A percentile compares a stretch with the other conserved stretches of the same genome.
Evolutionary conservation across 2,888 invertebrate genomes (phyloP).

Genomic region (Oscheius sp.): DNA sequence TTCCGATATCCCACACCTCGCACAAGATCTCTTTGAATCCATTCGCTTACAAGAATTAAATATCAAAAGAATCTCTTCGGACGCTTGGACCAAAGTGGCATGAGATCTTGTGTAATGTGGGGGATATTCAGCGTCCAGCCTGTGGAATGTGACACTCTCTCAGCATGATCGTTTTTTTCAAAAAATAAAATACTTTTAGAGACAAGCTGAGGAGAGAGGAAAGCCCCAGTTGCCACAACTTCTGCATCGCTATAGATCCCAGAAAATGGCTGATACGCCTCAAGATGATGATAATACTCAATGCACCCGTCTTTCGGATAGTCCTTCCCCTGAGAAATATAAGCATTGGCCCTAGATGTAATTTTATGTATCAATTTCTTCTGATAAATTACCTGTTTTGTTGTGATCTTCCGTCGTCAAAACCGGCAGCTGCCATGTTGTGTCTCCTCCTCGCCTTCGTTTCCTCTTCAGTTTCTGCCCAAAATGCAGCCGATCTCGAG

Average conservation of each 20-base stretch:
- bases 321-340: slow-evolving; percentile 11
- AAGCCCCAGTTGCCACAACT: slow-evolving; percentile 21
- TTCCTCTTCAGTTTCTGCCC: neutral
- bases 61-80: too few relatives aligned
- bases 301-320: slow-evolving; percentile 17
- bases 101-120: too few relatives aligned
- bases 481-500: slow-evolving; percentile 58
- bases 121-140: too few relatives aligned
- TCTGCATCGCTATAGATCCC: neutral
- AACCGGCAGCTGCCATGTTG: slow-evolving; percentile 5
- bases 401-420: slow-evolving; percentile 15
- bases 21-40: too few relatives aligned
- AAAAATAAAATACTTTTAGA: neutral
- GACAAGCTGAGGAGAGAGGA: slow-evolving; percentile 8
- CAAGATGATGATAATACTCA: slow-evolving; percentile 14
- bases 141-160: too few relatives aligned
- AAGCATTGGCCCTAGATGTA: neutral
- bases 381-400: slow-evolving; percentile 15
- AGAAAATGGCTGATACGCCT: neutral
- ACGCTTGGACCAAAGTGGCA: too few relatives aligned
- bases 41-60: too few relatives aligned
- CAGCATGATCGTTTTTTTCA: neutral
- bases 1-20: too few relatives aligned
- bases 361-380: neutral
- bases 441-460: neutral